Evolutionary conservation across 2,888 invertebrate genomes (phyloP).

Genomic region (Oeneis ivallda): DNA sequence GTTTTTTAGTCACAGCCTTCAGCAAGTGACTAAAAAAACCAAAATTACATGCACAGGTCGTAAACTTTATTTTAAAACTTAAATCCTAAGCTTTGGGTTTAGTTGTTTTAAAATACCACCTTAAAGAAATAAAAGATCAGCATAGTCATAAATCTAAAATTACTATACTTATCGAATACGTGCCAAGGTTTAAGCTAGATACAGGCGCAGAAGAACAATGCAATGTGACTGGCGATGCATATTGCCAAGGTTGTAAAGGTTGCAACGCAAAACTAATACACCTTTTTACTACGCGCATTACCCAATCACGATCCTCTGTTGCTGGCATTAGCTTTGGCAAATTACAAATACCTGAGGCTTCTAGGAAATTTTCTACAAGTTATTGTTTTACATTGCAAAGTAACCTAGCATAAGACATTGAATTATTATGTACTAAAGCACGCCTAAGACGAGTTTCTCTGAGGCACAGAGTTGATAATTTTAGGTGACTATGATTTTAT

Average conservation of each 20-base stretch:
- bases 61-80: too few species aligned
- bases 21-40: too few species aligned
- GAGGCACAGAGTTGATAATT: too few species aligned
- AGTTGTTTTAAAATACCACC: too few species aligned
- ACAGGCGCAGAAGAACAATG: conserved; percentile 35
- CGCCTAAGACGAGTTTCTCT: background rate
- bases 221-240: conserved; percentile 32
- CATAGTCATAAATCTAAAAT: conserved; percentile 14
- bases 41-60: too few species aligned
- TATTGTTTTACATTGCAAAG: conserved; percentile 9
- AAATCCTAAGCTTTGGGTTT: too few species aligned
- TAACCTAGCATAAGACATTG: background rate
- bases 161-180: conserved; percentile 19
- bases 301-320: conserved; percentile 17
- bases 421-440: too few species aligned
- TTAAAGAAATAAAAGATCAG: background rate
- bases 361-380: conserved; percentile 1
- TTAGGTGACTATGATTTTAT: too few species aligned
- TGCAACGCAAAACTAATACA: conserved; percentile 17
- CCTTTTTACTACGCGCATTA: conserved; percentile 19
- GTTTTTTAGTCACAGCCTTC: too few species aligned
- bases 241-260: conserved; percentile 33
- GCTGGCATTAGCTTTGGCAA: conserved; percentile 11
- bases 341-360: conserved; percentile 13
- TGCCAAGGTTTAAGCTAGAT: conserved; percentile 29